A percentile compares a stretch with the other conserved stretches of the same genome.
phyloP scores from a whole-genome alignment of 2,113 vertebrate species.

The Pseudorhombus dupliciocellatus region DNA sequence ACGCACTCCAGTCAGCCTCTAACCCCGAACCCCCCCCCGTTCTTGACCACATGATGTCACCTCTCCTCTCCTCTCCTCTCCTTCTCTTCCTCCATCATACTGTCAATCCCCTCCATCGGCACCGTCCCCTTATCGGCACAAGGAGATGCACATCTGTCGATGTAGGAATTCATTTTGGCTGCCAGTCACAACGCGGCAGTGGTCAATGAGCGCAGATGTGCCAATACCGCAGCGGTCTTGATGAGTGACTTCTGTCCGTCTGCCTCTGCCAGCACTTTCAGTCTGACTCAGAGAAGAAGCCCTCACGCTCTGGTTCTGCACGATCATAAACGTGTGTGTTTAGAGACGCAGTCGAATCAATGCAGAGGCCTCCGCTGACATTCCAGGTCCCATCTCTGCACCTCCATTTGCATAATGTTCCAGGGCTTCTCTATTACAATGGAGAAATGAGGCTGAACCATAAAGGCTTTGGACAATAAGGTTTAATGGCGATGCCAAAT shows the following conservation, averaged over 20 bases:
- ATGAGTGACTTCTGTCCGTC: conserved; percentile 74
- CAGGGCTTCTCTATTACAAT: conserved; percentile 20
- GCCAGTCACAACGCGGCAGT: conserved; percentile 74
- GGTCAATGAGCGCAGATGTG: conserved; percentile 71
- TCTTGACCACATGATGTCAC: conserved; percentile 60
- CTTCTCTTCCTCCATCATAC: conserved; percentile 69
- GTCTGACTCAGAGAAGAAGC: not conserved
- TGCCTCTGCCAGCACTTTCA: conserved; percentile 37
- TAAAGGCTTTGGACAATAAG: conserved; percentile 9
- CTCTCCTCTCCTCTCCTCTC: conserved; percentile 38
- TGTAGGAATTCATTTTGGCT: conserved; percentile 79
- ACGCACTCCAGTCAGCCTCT: conserved; percentile 12
- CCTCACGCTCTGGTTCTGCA: not conserved
- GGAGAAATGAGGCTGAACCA: conserved; percentile 20
- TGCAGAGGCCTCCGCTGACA: conserved; percentile 5
- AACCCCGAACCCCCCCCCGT: conserved; percentile 8
- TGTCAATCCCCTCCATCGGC: conserved; percentile 75
- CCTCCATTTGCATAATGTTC: conserved; percentile 28
- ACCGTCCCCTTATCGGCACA: conserved; percentile 63
- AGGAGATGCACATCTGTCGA: conserved; percentile 70
- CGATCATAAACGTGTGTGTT: not conserved
- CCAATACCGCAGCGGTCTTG: conserved; percentile 72
- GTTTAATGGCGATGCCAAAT: conserved; percentile 28
- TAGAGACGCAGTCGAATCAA: conserved; percentile 7
- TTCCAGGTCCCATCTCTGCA: conserved; percentile 9